Evolutionary conservation across 2,797 vertebrate genomes (phyloP).

Genomic region (Hydrophis major): DNA sequence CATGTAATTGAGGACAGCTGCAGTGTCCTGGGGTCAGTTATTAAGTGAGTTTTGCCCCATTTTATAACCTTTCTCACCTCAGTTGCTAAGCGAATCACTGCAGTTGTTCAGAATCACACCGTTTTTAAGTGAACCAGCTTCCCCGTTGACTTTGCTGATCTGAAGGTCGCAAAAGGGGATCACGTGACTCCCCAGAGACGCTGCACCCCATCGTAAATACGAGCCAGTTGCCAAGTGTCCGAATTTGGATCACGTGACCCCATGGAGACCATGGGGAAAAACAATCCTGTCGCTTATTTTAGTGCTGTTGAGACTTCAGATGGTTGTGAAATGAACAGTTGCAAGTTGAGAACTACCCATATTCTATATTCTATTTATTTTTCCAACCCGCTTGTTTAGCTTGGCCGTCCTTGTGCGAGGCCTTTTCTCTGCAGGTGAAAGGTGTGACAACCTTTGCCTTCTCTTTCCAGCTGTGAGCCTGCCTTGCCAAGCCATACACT

Average conservation of each 20-base stretch:
- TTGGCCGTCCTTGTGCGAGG: no score
- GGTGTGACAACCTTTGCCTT: not conserved
- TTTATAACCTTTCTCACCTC: no score
- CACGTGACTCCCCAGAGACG: no score
- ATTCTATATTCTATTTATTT: not conserved
- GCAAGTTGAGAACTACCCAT: not conserved
- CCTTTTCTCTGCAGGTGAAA: not conserved
- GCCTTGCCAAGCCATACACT: slow-evolving; percentile 66
- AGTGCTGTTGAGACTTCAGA: not conserved
- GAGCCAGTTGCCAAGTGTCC: not conserved
- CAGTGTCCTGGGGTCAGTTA: no score
- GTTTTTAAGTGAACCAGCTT: no score
- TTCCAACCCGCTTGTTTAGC: not conserved
- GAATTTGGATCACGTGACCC: not conserved
- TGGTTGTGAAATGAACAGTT: not conserved
- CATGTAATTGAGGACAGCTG: no score
- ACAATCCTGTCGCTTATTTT: not conserved
- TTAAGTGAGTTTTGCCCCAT: no score
- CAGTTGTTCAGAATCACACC: no score
- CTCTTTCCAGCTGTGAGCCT: slow-evolving; percentile 69
- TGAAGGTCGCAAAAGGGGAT: no score
- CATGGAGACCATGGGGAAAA: no score
- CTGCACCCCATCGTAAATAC: not conserved
- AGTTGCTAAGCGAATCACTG: no score
- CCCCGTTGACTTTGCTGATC: no score